Base-by-base conservation (phyloP, 2,797 vertebrate species). In the Enteromius unitaeniatus region DNA sequence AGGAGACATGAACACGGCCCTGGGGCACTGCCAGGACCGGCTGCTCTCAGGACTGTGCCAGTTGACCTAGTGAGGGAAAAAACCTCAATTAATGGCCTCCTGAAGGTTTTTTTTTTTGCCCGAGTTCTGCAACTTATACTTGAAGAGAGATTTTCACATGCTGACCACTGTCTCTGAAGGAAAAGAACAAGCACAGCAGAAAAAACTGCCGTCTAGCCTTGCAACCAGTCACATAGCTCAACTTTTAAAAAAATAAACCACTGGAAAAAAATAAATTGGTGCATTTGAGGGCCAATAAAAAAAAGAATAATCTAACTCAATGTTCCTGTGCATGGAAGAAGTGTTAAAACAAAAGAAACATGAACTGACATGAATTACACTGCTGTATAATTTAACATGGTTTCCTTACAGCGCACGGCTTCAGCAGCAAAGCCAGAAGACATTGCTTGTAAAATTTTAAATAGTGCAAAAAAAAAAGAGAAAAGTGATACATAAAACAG, bases 371-470 rank as follows among this genome's bases (percentile, higher is more conserved):
- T 37, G 5, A 78, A 84, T 79, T 84, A 62, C 45, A 82, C 34
- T 76, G 79, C 87, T 92, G 88, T 89, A 88, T 89, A 88, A 91
- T 91, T 92, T 86, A 90, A 68, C 79, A 80, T 60, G 17, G 3
- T 60, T 84, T 84, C 60, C 82, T 28, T 34, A 82, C 79, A 89
- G 87, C 74, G 21, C 88, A 85, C 85, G 86, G 70, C 73, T 92
- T 92, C 89, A 88, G 88, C 80, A 86, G 78, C 85, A 86, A 86
- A 86, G 78, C 88, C 87, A 82, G 76, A 76, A 78, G 90, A 90
- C 79, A 86, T 47, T 87, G 89, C 85, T 84, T 84, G 91, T 92
- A 92, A 91, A 92, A 92, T 90, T 90, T 92, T 92, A 93, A 93
- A 91, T 84, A 92, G 88, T 83, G 82, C 13, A 77, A 88, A 91